A percentile compares a stretch with the other conserved stretches of the same genome.
phyloP scores from a whole-genome alignment of 2,888 invertebrate species.

The Lasioglossum vierecki region DNA sequence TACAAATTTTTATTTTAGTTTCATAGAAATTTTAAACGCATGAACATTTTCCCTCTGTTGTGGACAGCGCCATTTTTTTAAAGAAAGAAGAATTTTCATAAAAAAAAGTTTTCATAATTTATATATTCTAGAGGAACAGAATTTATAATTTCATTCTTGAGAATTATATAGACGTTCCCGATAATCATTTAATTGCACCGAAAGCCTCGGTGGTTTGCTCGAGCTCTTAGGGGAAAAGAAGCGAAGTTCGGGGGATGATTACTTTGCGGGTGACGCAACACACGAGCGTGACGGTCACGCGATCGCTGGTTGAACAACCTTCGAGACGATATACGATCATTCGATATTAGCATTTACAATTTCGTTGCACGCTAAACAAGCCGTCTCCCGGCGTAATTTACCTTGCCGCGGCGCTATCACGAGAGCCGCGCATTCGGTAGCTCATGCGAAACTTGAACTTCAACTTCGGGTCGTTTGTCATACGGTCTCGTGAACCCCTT shows the following conservation, averaged over 20 bases:
- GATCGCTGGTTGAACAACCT: constrained; percentile 56
- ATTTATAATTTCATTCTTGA: not conserved
- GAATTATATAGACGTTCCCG: not conserved
- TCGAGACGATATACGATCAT: constrained; percentile 33
- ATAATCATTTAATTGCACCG: constrained; percentile 7
- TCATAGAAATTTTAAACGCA: not conserved
- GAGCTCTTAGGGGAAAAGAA: not conserved
- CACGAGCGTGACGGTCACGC: constrained; percentile 47
- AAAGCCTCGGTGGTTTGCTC: not conserved
- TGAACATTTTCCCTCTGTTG: not conserved
- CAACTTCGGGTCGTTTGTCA: constrained; percentile 27
- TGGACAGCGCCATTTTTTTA: not conserved
- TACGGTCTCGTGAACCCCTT: not conserved
- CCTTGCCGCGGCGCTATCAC: constrained; percentile 12
- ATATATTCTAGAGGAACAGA: not conserved
- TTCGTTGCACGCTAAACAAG: constrained; percentile 52
- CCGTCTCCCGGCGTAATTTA: constrained; percentile 39
- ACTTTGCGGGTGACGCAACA: constrained; percentile 35
- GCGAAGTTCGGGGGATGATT: constrained; percentile 37
- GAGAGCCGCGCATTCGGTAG: constrained; percentile 31
- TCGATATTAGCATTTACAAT: constrained; percentile 56
- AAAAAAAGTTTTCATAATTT: too few species aligned
- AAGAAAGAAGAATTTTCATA: not conserved
- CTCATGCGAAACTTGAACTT: constrained; percentile 44
- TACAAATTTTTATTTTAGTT: not conserved